Conservation (phyloP, 2,113 vertebrate species). For the Echinops telfairi region DNA sequence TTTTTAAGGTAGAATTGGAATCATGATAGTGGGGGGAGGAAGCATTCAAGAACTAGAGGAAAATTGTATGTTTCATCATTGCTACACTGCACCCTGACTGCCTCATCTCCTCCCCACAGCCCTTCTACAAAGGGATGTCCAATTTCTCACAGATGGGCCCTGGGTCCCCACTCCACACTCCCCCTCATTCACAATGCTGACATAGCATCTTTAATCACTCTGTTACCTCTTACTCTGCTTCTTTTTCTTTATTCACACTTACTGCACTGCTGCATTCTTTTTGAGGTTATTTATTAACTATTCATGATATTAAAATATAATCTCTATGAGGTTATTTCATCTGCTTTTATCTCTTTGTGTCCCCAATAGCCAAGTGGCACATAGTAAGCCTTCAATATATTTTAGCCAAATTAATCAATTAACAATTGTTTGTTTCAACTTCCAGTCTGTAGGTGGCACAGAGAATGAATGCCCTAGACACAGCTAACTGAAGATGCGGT, state of each 20-base stretch:
- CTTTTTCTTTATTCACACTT: not conserved
- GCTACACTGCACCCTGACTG: too few species aligned
- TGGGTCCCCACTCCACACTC: too few species aligned
- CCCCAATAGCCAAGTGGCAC: not conserved
- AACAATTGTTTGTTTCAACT: not conserved
- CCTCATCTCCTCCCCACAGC: too few species aligned
- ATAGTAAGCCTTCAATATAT: not conserved
- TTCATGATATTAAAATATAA: not conserved
- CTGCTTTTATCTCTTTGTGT: not conserved
- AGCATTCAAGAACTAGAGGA: too few species aligned
- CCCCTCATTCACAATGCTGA: too few species aligned
- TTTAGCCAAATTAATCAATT: slow-evolving; percentile 7
- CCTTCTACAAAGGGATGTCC: too few species aligned
- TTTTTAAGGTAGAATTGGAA: too few species aligned
- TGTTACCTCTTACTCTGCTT: not conserved
- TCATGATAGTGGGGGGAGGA: too few species aligned
- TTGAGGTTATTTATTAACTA: not conserved
- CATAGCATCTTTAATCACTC: not conserved
- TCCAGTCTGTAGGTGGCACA: not conserved
- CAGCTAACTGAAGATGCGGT: not conserved
- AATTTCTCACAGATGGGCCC: too few species aligned
- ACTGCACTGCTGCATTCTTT: not conserved
- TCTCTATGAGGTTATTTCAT: not conserved
- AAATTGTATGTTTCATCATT: too few species aligned
- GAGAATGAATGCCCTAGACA: not conserved